These are phyloP conservation scores for Zoanthus sansibaricus DNA, from an alignment of 92 coral and sea anemone genomes.

Conservation along the genomic window DNA sequence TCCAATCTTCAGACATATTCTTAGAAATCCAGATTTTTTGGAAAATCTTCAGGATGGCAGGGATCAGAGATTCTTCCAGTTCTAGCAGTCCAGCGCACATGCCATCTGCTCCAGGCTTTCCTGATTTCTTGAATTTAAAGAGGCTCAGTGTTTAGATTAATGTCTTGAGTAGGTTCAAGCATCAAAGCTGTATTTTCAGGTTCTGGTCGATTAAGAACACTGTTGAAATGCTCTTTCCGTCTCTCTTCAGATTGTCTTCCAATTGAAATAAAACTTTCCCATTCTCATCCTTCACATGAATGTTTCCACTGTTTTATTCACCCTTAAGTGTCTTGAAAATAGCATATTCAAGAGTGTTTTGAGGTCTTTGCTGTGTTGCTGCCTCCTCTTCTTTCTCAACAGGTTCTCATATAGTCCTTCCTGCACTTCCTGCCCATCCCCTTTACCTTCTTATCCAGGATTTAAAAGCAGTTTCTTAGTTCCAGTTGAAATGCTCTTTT, in stretches of 20 bases:
- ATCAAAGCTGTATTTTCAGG: neutral
- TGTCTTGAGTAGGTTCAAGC: no score
- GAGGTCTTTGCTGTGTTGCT: conserved; percentile 14
- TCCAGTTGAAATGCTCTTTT: conserved; percentile 1
- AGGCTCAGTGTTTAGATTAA: neutral
- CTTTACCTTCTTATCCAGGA: neutral
- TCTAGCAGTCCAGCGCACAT: neutral
- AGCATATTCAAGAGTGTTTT: neutral
- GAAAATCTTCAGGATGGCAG: neutral
- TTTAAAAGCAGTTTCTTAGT: neutral
- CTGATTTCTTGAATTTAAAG: conserved; percentile 36
- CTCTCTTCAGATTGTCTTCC: no score
- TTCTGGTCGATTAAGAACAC: neutral
- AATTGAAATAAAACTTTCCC: no score
- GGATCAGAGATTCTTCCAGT: neutral
- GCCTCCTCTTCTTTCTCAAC: conserved; percentile 22
- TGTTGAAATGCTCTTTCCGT: neutral
- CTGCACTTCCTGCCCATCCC: neutral
- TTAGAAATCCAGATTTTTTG: conserved; percentile 21
- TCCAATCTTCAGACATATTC: conserved; percentile 20
- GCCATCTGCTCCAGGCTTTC: neutral
- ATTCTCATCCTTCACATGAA: no score
- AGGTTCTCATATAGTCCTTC: conserved; percentile 12
- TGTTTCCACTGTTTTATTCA: no score
- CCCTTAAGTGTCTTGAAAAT: no score